Percentiles rank a stretch among this genome's conserved stretches.
These are phyloP conservation scores for Chrysemys picta DNA, from an alignment of 2,113 vertebrate genomes.

Conservation along the genomic window DNA sequence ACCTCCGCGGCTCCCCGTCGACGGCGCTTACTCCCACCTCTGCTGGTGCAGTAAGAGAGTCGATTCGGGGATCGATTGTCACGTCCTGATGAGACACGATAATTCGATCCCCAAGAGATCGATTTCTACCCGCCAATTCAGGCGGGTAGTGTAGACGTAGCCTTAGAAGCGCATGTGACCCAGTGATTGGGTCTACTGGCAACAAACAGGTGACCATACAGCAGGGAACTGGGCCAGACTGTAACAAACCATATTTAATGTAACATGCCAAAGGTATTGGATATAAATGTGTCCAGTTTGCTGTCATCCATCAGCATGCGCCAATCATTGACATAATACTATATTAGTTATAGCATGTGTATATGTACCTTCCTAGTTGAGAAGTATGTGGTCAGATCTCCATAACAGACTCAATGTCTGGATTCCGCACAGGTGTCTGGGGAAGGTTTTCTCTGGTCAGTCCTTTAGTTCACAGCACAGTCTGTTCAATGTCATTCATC, in stretches of 20 bases:
- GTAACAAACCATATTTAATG: neutral
- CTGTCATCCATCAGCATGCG: neutral
- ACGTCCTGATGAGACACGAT: too few species aligned
- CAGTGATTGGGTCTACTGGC: neutral
- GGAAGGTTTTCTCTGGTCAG: neutral
- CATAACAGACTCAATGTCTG: neutral
- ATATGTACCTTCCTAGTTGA: neutral
- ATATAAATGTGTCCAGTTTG: neutral
- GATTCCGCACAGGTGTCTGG: neutral
- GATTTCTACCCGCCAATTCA: too few species aligned
- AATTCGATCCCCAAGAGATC: too few species aligned
- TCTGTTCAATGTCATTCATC: neutral
- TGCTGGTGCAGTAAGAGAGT: too few species aligned
- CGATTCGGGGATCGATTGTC: too few species aligned
- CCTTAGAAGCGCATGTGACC: neutral
- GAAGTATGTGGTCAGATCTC: neutral
- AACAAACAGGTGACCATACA: fast-evolving
- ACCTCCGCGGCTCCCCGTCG: too few species aligned
- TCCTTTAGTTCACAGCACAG: neutral
- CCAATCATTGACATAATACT: neutral
- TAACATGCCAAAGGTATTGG: neutral
- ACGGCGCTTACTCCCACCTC: too few species aligned
- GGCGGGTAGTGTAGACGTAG: too few species aligned
- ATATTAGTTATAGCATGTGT: neutral
- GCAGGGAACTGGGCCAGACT: fast-evolving